Evolutionary conservation across 2,113 vertebrate species (phyloP), one percentile per base, ranked within the genome.

Genomic region (Cynocephalus volans): DNA sequence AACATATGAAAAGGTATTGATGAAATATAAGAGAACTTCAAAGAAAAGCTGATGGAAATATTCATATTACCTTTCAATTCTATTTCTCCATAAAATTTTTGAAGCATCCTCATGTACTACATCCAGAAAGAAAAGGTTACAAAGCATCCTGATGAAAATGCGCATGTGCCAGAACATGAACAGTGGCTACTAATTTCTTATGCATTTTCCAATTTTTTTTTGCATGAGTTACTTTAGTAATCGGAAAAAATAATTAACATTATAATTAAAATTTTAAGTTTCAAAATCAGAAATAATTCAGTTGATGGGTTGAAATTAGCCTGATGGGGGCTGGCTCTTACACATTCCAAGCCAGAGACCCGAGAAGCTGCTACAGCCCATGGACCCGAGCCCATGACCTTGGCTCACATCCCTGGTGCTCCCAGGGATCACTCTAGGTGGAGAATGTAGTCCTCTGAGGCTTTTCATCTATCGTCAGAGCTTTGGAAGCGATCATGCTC

Each of bases 351-450:
- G 24, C 33, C 77, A 52, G 69, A 18, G 50, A 7, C 15, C 33
- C 10, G 2, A 65, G 54, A 62, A 26, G 5, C 2, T 41, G 18
- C 41, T 26, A 52, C 52, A 33, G 31, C 26, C 36, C 11, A 0
- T 4, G 70, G 50, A 21, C 48, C 58, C 48, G 5, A 10, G 62
- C 23, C 45, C 33, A 1, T 23, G 21, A 52, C 31, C 17, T 3
- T 19, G 15, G 33, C 33, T 67, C 13, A 31, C 6, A 18, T 6
- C 18, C 36, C 65, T 24, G 1, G 3, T n/a, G 48, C 36, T 23
- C 11, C 4, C 23, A 60, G 31, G 8, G 36, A 31, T 50, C 75
- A 26, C 33, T 45, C 5, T n/a, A 1, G 0, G 0, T 52, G 64
- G 54, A 45, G 45, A 36, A 67, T 9, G 2, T 1, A n/a, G 5